A percentile compares a stretch with the other conserved stretches of the same genome.
phyloP scores from a whole-genome alignment of 1,140 invertebrate species.

The Trigoniulus corallinus region DNA sequence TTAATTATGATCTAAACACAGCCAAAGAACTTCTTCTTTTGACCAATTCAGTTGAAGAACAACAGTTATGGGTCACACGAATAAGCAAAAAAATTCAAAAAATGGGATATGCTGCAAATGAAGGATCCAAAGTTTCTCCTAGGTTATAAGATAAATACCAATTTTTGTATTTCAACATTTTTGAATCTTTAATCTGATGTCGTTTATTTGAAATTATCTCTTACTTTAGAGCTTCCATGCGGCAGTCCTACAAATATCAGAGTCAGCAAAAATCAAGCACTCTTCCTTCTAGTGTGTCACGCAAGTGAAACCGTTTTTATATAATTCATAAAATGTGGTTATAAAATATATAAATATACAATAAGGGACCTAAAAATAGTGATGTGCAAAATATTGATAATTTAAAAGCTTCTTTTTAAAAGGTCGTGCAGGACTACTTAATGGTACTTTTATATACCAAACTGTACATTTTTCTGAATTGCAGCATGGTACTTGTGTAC shows the following conservation, averaged over 20 bases:
- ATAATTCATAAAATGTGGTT: too few species aligned
- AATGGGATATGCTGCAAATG: constrained; percentile 69
- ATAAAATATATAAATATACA: too few species aligned
- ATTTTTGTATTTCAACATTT: not conserved
- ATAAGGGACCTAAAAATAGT: too few species aligned
- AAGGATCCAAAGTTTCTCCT: constrained; percentile 43
- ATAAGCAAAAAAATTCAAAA: constrained; percentile 84
- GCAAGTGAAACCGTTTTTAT: too few species aligned
- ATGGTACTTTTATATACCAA: too few species aligned
- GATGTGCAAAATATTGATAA: too few species aligned
- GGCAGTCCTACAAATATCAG: constrained; percentile 13
- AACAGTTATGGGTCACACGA: constrained; percentile 79
- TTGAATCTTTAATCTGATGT: not conserved
- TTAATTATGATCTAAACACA: constrained; percentile 81
- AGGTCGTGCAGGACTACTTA: too few species aligned
- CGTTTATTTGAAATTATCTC: not conserved
- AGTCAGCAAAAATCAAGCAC: constrained; percentile 13
- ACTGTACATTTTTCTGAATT: too few species aligned
- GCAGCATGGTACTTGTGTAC: too few species aligned
- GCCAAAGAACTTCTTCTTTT: constrained; percentile 82
- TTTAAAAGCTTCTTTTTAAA: too few species aligned
- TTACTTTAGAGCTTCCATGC: constrained; percentile 12
- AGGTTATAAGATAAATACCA: constrained; percentile 29
- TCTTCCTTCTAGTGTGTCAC: too few species aligned
- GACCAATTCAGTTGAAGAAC: constrained; percentile 65